Evolutionary conservation across 2,888 invertebrate species (phyloP).

Genomic region (Prosopocoilus inquinatus): DNA sequence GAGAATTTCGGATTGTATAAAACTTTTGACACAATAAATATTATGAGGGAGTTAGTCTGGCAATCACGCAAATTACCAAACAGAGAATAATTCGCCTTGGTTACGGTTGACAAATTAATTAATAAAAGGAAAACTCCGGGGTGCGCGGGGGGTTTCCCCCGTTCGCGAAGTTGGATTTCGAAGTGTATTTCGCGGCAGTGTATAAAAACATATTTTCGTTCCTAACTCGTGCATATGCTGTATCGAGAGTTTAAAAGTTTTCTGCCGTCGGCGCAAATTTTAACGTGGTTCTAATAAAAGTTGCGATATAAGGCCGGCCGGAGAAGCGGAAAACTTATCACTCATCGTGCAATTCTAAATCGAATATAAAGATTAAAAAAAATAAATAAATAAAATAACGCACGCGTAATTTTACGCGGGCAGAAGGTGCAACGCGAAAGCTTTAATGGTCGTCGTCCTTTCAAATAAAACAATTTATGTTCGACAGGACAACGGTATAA

Average conservation of each 20-base stretch:
- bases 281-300: slow-evolving; percentile 39
- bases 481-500: slow-evolving; percentile 21
- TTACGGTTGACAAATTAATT: too few species aligned
- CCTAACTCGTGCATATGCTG: slow-evolving; percentile 28
- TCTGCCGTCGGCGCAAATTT: slow-evolving; percentile 39
- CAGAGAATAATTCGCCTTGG: background rate
- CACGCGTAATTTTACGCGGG: background rate
- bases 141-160: background rate
- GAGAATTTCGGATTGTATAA: too few species aligned
- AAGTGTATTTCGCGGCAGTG: slow-evolving; percentile 18
- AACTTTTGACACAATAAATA: too few species aligned
- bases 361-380: too few species aligned
- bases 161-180: background rate
- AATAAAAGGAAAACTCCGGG: too few species aligned
- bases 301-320: slow-evolving; percentile 34
- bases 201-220: slow-evolving; percentile 22
- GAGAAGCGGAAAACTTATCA: slow-evolving; percentile 34
- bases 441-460: slow-evolving; percentile 26
- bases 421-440: slow-evolving; percentile 17
- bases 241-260: slow-evolving; percentile 36
- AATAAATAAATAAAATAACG: background rate
- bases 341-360: slow-evolving; percentile 30
- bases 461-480: slow-evolving; percentile 28
- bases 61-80: background rate
- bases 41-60: too few species aligned